Evolutionary conservation across 1,140 invertebrate species (phyloP), one percentile per base, ranked within the genome.

Genomic region (Galleria mellonella): DNA sequence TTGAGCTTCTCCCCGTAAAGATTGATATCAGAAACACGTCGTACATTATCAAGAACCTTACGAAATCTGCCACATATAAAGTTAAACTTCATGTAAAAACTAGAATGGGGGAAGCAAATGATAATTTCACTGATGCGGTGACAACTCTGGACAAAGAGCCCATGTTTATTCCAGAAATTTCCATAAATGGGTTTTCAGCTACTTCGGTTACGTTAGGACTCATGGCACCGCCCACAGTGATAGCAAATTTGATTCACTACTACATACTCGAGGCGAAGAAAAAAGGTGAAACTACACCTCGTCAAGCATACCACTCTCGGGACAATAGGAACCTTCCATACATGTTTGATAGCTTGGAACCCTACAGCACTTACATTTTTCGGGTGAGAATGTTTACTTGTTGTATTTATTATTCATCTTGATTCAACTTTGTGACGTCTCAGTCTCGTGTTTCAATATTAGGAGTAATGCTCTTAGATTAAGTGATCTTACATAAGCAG

Each of bases 131-230:
- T 5, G 69, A 78, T 6, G 87, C 79, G 51, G 88, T 92, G 0
- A 88, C 62, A 17, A 94, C 92, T 0, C 72, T 94, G 9, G 87
- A 88, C 8, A 83, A 89, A 71, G 94, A 95, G 88, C 93, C 94
- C 0, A 85, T 89, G 38, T 95, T 95, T 66, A 87, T 93, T 33
- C 94, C 94, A 5, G 91, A 91, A 64, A 90, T 94, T 15, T 89
- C 89, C 17, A 90, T 94, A 0, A 94, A 93, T 48, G 94, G 94
- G 0, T 91, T 91, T 45, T 94, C 93, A 0, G 88, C 91, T 1
- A 91, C 90, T 13, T 93, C 93, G 0, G 92, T 95, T 23, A 94
- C 93, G 0, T 91, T 96, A 43, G 91, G 91, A 0, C 95, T 94
- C 93, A 88, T 87, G 33, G 78, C 88, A 1, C 93, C 93, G 1